Conservation (phyloP, 2,113 vertebrate species). For the Rhegmatorhina hoffmannsi region DNA sequence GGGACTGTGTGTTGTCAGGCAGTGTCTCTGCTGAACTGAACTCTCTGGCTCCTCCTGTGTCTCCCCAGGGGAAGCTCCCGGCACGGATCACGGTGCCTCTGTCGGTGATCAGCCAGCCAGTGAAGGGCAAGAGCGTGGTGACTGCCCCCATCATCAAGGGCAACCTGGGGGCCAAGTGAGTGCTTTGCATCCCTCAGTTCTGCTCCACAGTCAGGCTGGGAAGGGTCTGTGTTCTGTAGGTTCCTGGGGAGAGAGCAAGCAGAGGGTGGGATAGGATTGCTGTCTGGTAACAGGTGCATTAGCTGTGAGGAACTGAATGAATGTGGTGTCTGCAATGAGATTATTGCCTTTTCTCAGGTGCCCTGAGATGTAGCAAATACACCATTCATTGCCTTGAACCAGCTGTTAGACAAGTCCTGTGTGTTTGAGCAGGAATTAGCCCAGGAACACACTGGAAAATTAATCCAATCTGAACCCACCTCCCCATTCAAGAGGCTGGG, state of each 20-base stretch:
- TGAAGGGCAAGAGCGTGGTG: conserved; percentile 94
- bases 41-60: not conserved
- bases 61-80: conserved; percentile 89
- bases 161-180: conserved; percentile 93
- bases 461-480: not conserved
- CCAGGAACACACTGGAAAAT: not conserved
- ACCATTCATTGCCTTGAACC: not conserved
- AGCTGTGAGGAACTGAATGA: not conserved
- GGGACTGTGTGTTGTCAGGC: not conserved
- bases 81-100: conserved; percentile 92
- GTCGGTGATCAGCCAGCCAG: conserved; percentile 93
- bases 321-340: not conserved
- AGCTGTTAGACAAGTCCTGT: not conserved
- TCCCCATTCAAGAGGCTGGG: not conserved
- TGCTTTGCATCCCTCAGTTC: not conserved
- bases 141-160: conserved; percentile 94
- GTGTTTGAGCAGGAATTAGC: not conserved
- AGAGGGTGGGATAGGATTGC: not conserved
- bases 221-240: not conserved
- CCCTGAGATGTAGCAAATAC: not conserved
- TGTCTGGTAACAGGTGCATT: not conserved
- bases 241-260: no score
- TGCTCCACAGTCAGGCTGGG: not conserved
- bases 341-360: not conserved
- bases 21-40: not conserved